Evolutionary conservation across 2,113 vertebrate species (phyloP).

Genomic region (Megaceryle torquata): DNA sequence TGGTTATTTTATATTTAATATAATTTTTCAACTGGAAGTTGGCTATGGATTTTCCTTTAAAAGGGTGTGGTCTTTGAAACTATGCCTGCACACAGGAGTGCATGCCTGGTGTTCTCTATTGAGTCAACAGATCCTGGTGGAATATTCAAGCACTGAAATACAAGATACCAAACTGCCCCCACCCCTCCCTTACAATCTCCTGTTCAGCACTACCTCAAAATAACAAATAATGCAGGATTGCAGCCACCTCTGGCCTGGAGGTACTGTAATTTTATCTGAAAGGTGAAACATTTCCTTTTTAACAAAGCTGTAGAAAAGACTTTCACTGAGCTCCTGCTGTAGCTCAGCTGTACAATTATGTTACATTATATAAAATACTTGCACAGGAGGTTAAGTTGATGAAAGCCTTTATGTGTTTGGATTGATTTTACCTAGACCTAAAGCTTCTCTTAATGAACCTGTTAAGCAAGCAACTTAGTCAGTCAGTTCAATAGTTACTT

Average conservation of each 20-base stretch:
- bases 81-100: accelerated
- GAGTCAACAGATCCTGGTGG: neutral
- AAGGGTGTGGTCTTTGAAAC: neutral
- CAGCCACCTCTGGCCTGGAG: neutral
- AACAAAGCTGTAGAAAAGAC: neutral
- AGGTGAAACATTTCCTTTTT: neutral
- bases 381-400: neutral
- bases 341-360: neutral
- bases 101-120: neutral
- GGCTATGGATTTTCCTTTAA: constrained; percentile 33
- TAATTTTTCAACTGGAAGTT: constrained; percentile 57
- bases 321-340: neutral
- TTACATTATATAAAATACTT: neutral
- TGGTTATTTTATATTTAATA: constrained; percentile 73
- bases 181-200: neutral
- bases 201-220: neutral
- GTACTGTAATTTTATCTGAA: neutral
- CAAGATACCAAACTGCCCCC: accelerated
- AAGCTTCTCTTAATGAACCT: neutral
- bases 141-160: neutral
- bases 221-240: neutral
- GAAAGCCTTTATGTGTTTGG: neutral
- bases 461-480: neutral
- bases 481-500: neutral
- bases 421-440: neutral